Evolutionary conservation across 1,140 invertebrate species (phyloP).

Genomic region (Phocides pigmalion): DNA sequence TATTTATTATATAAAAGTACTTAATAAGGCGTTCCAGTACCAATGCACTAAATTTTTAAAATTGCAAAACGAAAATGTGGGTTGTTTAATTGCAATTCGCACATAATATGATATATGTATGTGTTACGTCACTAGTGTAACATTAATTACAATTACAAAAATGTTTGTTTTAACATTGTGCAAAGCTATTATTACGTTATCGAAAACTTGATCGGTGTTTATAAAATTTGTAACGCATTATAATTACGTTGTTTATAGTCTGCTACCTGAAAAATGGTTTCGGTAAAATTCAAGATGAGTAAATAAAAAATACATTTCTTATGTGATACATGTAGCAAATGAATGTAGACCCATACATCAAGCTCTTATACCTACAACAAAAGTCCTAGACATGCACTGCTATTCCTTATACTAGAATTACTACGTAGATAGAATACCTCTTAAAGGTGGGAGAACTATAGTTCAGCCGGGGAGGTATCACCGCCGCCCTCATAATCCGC

Average conservation of each 20-base stretch:
- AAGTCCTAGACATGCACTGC: too few relatives aligned
- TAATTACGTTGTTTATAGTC: not conserved
- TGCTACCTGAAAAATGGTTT: not conserved
- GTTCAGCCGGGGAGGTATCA: too few relatives aligned
- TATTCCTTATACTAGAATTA: too few relatives aligned
- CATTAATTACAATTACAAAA: conserved; percentile 5
- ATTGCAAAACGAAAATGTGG: conserved; percentile 14
- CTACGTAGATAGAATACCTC: too few relatives aligned
- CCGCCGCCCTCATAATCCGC: too few relatives aligned
- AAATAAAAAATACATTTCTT: too few relatives aligned
- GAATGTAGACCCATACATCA: too few relatives aligned
- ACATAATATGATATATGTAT: not conserved
- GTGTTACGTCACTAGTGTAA: conserved; percentile 9
- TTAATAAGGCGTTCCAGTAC: not conserved
- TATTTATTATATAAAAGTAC: not conserved
- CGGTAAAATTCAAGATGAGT: too few relatives aligned
- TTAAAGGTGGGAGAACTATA: too few relatives aligned
- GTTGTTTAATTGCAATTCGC: conserved; percentile 5
- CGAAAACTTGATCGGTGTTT: conserved; percentile 10
- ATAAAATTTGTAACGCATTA: conserved; percentile 11
- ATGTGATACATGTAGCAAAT: too few relatives aligned
- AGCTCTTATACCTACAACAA: too few relatives aligned
- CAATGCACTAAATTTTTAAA: not conserved
- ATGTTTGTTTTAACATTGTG: not conserved
- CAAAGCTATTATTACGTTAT: conserved; percentile 18